Conservation (phyloP, 2,797 vertebrate species). For the Staurois parvus region DNA sequence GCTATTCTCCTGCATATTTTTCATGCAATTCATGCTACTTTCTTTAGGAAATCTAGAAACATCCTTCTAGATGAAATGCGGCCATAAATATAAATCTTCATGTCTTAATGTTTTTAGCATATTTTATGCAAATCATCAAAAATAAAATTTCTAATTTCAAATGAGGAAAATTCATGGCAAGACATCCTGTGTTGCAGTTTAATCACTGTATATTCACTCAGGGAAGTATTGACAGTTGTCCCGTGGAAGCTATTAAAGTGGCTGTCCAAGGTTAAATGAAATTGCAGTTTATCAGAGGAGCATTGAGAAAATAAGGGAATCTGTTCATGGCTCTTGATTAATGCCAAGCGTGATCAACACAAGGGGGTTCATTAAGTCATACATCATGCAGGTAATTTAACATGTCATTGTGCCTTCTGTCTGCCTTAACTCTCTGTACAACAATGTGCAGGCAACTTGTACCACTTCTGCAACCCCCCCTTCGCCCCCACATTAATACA, state of each 20-base stretch:
- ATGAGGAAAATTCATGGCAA: conserved; percentile 87
- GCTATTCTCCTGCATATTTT: conserved; percentile 33
- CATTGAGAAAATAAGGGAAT: conserved; percentile 99
- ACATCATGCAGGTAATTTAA: conserved; percentile 99
- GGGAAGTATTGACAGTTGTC: conserved; percentile 99
- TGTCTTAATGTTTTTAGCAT: conserved; percentile 73
- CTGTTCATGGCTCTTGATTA: conserved; percentile 99
- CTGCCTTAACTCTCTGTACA: conserved; percentile 78
- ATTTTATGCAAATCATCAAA: conserved; percentile 83
- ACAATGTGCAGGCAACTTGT: conserved; percentile 71
- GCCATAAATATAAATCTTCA: conserved; percentile 68
- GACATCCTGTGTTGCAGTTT: conserved; percentile 93
- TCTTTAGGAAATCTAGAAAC: conserved; percentile 40
- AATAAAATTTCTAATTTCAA: conserved; percentile 91
- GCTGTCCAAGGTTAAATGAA: conserved; percentile 99
- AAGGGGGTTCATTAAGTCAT: conserved; percentile 99
- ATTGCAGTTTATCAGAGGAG: conserved; percentile 99
- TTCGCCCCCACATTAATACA: conserved; percentile 58
- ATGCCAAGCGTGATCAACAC: conserved; percentile 99
- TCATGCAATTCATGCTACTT: conserved; percentile 53
- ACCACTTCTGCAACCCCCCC: conserved; percentile 64
- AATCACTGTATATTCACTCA: conserved; percentile 94
- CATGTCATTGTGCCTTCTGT: conserved; percentile 96
- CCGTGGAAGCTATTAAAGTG: conserved; percentile 99
- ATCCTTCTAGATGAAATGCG: conserved; percentile 64